phyloP scores from a whole-genome alignment of 2,888 invertebrate species.

The Halictus ligatus region DNA sequence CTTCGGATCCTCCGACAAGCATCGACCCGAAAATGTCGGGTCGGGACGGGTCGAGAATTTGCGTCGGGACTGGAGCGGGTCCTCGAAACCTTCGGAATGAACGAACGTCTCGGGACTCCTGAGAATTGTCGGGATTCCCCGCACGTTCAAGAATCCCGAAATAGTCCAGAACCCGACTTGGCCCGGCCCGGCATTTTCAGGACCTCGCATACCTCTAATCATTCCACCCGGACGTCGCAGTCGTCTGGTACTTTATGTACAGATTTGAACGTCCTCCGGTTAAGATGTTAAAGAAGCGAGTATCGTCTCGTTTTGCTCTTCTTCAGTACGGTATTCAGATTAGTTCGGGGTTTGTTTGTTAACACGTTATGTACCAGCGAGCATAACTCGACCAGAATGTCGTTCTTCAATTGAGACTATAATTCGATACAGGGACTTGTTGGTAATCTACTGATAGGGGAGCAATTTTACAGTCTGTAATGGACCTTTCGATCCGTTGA shows the following conservation, averaged over 20 bases:
- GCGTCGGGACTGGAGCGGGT: no score
- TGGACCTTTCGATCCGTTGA: background rate
- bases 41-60: no score
- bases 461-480: background rate
- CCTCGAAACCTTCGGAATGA: no score
- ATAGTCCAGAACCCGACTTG: no score
- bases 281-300: slow-evolving; percentile 52
- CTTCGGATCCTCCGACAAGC: background rate
- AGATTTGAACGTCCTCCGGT: slow-evolving; percentile 28
- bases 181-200: background rate
- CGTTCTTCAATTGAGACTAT: background rate
- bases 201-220: background rate
- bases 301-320: slow-evolving; percentile 15
- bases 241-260: slow-evolving; percentile 25
- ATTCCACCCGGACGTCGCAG: slow-evolving; percentile 9
- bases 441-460: background rate
- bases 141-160: no score
- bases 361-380: background rate
- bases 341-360: slow-evolving; percentile 34
- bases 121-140: background rate
- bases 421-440: background rate
- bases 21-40: background rate
- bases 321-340: slow-evolving; percentile 14
- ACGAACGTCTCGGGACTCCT: background rate
- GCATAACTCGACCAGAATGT: background rate